A percentile compares a stretch with the other conserved stretches of the same genome.
phyloP scores from a whole-genome alignment of 2,797 vertebrate genomes.

The Chaenodraco wilsoni region DNA sequence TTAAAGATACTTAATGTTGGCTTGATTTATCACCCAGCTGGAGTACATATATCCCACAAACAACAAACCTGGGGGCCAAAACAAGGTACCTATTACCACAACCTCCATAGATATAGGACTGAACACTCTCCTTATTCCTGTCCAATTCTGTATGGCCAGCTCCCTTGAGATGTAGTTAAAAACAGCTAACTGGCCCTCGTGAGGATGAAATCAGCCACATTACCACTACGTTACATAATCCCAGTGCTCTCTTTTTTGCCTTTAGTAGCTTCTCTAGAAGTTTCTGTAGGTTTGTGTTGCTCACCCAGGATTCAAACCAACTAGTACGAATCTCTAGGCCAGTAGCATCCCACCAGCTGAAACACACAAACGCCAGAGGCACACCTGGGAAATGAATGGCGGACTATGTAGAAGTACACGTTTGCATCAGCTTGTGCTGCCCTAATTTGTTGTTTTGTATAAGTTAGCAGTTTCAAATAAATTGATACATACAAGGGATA shows the following conservation, averaged over 20 bases:
- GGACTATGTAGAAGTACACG: not conserved
- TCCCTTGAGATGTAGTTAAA: conserved; percentile 22
- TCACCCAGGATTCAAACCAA: not conserved
- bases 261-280: not conserved
- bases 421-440: not conserved
- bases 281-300: not conserved
- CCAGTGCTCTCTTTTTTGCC: conserved; percentile 10
- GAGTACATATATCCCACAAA: not conserved
- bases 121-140: not conserved
- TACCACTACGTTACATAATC: conserved; percentile 1
- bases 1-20: no score
- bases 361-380: not conserved
- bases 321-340: not conserved
- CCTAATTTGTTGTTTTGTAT: not conserved
- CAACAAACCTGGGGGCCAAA: not conserved
- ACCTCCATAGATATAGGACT: not conserved
- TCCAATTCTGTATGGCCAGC: not conserved
- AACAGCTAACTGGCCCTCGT: not conserved
- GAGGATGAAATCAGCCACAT: conserved; percentile 29
- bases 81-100: not conserved
- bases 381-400: not conserved
- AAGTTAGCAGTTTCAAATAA: not conserved
- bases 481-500: not conserved
- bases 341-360: not conserved
- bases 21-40: not conserved